A percentile compares a stretch with the other conserved stretches of the same genome.
phyloP scores from a whole-genome alignment of 2,113 vertebrate species.

The Xerus inauris region DNA sequence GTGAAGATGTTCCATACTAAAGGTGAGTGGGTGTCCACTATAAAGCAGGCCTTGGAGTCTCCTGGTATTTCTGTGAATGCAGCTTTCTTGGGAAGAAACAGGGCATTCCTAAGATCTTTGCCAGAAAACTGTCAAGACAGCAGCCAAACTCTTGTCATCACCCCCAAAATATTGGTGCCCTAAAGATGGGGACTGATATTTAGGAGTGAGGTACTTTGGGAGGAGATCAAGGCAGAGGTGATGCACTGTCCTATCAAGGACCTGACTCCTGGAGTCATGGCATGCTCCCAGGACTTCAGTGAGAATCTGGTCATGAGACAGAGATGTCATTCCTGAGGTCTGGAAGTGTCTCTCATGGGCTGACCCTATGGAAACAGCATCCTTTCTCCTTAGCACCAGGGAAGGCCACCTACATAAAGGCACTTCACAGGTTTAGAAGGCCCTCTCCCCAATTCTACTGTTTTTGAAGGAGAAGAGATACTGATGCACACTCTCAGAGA shows the following conservation, averaged over 20 bases:
- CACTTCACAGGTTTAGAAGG: background rate
- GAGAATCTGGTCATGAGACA: background rate
- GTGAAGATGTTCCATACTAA: background rate
- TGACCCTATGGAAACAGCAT: background rate
- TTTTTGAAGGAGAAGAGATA: background rate
- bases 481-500: background rate
- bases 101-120: background rate
- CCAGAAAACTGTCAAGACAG: background rate
- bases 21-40: too few species aligned
- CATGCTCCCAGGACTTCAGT: background rate
- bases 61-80: too few species aligned
- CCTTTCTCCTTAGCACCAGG: background rate
- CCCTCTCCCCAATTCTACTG: too few species aligned
- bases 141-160: background rate
- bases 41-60: background rate
- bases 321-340: background rate
- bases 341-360: background rate
- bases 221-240: background rate
- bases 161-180: fast-evolving
- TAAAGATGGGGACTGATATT: background rate
- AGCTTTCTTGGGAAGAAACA: background rate
- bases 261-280: background rate
- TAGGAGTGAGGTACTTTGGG: too few species aligned
- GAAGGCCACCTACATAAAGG: too few species aligned
- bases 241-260: background rate